A percentile compares a stretch with the other conserved stretches of the same genome.
Conservation (phyloP, 2,888 invertebrate genomes). For the Rotaria macrura region DNA sequence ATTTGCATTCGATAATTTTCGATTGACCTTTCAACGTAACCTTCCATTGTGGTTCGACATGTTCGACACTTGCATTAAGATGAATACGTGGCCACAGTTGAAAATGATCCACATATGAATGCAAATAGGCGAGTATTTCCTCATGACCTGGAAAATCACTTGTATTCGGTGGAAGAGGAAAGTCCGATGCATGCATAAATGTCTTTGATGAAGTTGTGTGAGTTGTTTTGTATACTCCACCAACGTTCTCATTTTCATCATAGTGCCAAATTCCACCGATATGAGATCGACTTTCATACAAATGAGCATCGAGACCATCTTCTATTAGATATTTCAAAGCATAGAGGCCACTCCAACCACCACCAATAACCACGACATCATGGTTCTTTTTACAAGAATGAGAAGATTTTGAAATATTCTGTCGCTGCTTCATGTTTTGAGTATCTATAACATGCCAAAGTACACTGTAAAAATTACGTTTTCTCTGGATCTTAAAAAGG, state of each 20-base stretch:
- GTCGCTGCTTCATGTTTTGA: too few species aligned
- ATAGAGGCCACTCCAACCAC: not conserved
- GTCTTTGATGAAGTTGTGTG: not conserved
- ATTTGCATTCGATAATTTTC: not conserved
- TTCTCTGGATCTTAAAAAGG: too few species aligned
- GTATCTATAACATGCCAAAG: too few species aligned
- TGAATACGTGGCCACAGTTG: not conserved
- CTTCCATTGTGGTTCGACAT: not conserved
- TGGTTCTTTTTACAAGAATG: too few species aligned
- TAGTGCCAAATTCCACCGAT: not conserved
- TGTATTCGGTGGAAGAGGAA: not conserved
- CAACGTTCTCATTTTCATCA: not conserved
- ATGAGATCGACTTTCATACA: not conserved
- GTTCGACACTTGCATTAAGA: not conserved
- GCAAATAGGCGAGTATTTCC: not conserved
- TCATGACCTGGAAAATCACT: not conserved
- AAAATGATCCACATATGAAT: constrained; percentile 6
- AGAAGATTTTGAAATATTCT: too few species aligned
- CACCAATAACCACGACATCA: not conserved
- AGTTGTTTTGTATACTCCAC: not conserved
- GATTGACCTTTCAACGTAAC: not conserved
- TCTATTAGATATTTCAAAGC: not conserved
- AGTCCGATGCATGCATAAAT: constrained; percentile 3
- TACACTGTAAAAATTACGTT: too few species aligned
- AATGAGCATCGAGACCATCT: not conserved